These are phyloP conservation scores for Smithornis capensis DNA, from an alignment of 2,113 vertebrate genomes.

Conservation along the genomic window DNA sequence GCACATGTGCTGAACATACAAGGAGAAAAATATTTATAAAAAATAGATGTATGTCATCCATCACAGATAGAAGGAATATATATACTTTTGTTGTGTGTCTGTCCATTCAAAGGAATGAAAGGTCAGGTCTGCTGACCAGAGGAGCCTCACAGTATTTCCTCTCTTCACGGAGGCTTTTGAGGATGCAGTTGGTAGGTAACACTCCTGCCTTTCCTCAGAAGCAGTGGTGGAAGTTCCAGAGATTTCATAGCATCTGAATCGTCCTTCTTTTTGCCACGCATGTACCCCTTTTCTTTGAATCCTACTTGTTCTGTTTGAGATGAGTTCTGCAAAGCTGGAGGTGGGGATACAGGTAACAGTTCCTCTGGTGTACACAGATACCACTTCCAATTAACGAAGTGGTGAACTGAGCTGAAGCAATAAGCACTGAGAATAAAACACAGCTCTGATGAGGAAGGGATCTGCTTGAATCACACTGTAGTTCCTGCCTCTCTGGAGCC, in stretches of 20 bases:
- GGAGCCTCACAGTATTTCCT: neutral
- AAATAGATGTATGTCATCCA: neutral
- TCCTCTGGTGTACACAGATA: neutral
- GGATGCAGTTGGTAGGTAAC: neutral
- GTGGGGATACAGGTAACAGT: neutral
- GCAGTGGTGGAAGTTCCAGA: neutral
- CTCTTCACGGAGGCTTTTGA: neutral
- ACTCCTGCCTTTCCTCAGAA: neutral
- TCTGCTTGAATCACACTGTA: neutral
- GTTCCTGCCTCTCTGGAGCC: neutral
- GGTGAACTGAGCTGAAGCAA: neutral
- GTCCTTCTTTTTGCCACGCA: neutral
- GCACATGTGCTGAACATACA: neutral
- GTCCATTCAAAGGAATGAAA: neutral
- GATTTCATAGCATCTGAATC: neutral
- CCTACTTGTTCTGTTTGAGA: neutral
- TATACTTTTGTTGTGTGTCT: neutral
- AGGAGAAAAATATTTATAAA: neutral
- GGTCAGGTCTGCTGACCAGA: neutral
- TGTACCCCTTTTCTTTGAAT: neutral
- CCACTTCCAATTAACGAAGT: neutral
- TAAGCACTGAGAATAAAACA: neutral
- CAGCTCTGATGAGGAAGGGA: neutral
- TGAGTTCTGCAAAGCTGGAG: neutral
- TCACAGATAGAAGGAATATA: neutral